These are phyloP conservation scores for Isaurus tuberculatus DNA, from an alignment of 92 coral and sea anemone species.

Conservation along the genomic window DNA sequence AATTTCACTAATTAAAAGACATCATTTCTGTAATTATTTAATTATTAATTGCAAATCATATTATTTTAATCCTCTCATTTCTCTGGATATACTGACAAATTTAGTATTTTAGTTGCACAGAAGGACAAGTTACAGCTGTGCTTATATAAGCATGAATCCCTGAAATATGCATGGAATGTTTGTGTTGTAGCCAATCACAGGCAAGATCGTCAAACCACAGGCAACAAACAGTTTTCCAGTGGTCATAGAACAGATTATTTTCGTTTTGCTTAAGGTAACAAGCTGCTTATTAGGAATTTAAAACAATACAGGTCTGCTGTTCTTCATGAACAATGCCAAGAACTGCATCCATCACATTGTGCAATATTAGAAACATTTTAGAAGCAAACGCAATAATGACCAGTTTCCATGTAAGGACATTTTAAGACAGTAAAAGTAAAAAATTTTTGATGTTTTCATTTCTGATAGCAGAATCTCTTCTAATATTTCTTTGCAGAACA, in stretches of 20 bases:
- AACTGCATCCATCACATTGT: constrained; percentile 48
- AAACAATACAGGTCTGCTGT: too few species aligned
- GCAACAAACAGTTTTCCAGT: constrained; percentile 44
- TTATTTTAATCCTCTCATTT: not conserved
- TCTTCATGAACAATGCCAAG: constrained; percentile 49
- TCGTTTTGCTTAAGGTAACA: constrained; percentile 43
- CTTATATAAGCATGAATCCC: too few species aligned
- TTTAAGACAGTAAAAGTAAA: constrained; percentile 46
- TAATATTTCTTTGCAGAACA: constrained; percentile 50
- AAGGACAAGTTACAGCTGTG: constrained; percentile 7
- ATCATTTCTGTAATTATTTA: too few species aligned
- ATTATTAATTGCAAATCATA: not conserved
- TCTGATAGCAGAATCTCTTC: constrained; percentile 45
- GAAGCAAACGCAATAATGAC: constrained; percentile 55
- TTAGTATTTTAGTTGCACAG: constrained; percentile 1
- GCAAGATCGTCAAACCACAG: constrained; percentile 43
- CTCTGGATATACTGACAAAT: constrained; percentile 7
- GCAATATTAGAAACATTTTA: constrained; percentile 25
- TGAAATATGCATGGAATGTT: constrained; percentile 18
- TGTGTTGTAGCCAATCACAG: constrained; percentile 47
- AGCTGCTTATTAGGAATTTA: constrained; percentile 50
- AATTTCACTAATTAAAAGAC: not conserved
- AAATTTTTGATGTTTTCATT: constrained; percentile 47
- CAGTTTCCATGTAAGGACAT: constrained; percentile 47
- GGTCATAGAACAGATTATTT: too few species aligned